Evolutionary conservation across 2,113 vertebrate genomes (phyloP), one percentile per base, ranked within the genome.

Genomic region (Poeciliopsis retropinna): DNA sequence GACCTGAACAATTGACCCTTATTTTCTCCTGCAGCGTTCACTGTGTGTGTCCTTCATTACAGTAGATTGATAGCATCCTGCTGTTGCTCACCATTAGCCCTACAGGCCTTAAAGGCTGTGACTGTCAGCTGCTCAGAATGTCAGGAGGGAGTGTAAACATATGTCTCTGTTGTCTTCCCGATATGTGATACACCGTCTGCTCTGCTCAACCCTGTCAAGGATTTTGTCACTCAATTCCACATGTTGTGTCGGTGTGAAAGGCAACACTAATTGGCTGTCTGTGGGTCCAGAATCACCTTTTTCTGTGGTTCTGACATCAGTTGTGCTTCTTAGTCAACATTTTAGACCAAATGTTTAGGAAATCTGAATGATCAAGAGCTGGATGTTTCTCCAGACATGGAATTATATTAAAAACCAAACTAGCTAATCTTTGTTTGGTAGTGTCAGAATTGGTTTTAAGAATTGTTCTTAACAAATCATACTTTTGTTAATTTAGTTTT

Each of bases 1-100:
- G 9, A 22, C 22, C 51, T 60, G 64, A 27, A 11, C 0, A 25
- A 57, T 31, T 73, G n/a, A 37, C 15, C 62, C 25, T 72, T 67
- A 41, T 67, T 65, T 63, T 32, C 27, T 27, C 15, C 13, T 1
- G 15, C 27, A 37, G 31, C 17, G 2, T 63, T 73, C 72, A 31
- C 64, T 37, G 27, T 72, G 3, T 72, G n/a, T 34, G 17, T 51
- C 29, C 66, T 74, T 80, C 8, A 64, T 66, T 37, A 64, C 13
- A 12, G 64, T 14, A 27, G 37, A 31, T 67, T 67, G 22, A 67
- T 44, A 39, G 31, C 64, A 44, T 39, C 32, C n/a, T 28, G 37
- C 37, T 67, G 64, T 15, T 67, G 64, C 64, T 67, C 12, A 28
- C 34, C 8, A 28, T 27, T 39, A 41, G 64, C 41, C 15, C 6